Evolutionary conservation across 2,113 vertebrate genomes (phyloP).

Genomic region (Hyla sarda): DNA sequence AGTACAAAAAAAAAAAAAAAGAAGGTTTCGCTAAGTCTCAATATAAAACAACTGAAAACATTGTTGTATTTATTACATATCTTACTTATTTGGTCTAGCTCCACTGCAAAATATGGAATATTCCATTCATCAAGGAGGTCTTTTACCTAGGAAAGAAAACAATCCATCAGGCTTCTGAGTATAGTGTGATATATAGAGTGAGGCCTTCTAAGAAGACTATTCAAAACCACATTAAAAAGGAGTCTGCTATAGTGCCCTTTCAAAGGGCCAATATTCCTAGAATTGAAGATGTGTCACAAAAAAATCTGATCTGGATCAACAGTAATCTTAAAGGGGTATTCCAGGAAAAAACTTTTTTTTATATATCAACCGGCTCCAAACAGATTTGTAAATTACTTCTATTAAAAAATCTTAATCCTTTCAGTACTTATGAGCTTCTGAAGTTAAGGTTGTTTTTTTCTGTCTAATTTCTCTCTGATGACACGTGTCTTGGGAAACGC

Average conservation of each 20-base stretch:
- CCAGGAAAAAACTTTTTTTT: no score
- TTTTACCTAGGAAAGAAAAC: constrained; percentile 65
- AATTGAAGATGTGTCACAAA: background rate
- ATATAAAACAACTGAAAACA: background rate
- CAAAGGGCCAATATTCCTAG: background rate
- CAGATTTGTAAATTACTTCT: no score
- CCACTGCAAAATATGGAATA: constrained; percentile 64
- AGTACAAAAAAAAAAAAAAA: no score
- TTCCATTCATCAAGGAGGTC: constrained; percentile 62
- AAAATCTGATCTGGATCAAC: background rate
- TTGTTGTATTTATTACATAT: constrained; percentile 62
- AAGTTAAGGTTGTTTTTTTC: no score
- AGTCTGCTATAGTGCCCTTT: background rate
- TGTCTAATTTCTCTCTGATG: no score
- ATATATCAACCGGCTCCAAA: no score
- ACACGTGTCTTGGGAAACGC: no score
- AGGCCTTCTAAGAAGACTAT: background rate
- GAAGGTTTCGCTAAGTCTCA: background rate
- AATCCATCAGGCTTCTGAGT: background rate
- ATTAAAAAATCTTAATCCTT: no score
- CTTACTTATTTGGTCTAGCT: constrained; percentile 67
- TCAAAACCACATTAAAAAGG: background rate
- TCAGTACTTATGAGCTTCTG: no score
- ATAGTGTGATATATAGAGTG: background rate
- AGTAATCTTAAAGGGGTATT: background rate